Evolutionary conservation across 2,888 invertebrate species (phyloP), one percentile per base, ranked within the genome.

Genomic region (Cataglyphis altisquamis): DNA sequence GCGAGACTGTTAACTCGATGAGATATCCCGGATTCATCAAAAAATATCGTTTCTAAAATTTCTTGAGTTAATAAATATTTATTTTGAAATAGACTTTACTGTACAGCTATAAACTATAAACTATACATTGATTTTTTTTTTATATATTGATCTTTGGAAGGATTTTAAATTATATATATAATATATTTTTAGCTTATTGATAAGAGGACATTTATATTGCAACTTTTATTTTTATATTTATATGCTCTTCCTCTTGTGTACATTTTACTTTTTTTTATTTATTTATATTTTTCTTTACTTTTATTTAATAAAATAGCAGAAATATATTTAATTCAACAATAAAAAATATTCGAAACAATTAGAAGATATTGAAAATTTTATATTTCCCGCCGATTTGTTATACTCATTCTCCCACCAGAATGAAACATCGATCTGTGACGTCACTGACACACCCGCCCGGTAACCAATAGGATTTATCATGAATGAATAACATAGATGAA

Each of bases 361-460:
- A 8, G 62, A 15, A 45, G 15, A 6, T 45, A 60, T 18, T 18
- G 6, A 36, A 36, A 18, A 62, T 62, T 80, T 89, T 57, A 45
- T 88, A 91, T 87, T 86, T 90, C 85, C 88, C 91, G 89, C 88
- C 82, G 83, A 87, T 80, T 85, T 70, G 63, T 68, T 85, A 82
- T 62, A 39, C 68, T 67, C 66, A 77, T 72, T 81, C 74, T 68
- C 78, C 82, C 81, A 62, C 60, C 62, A 64, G 63, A 32, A 70
- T 60, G 84, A 81, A 88, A 84, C 89, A 92, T 92, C 87, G 93
- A 93, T 92, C 90, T 88, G 84, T 91, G 92, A 93, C 92, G 92
- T 93, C 91, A 90, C 77, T 83, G 92, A 92, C 92, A 93, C 93
- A 93, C 92, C 93, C 92, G 90, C 90, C 70, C 32, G 82, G 77